Conservation (phyloP, 1,140 invertebrate species). For the Hylaeus anthracinus region DNA sequence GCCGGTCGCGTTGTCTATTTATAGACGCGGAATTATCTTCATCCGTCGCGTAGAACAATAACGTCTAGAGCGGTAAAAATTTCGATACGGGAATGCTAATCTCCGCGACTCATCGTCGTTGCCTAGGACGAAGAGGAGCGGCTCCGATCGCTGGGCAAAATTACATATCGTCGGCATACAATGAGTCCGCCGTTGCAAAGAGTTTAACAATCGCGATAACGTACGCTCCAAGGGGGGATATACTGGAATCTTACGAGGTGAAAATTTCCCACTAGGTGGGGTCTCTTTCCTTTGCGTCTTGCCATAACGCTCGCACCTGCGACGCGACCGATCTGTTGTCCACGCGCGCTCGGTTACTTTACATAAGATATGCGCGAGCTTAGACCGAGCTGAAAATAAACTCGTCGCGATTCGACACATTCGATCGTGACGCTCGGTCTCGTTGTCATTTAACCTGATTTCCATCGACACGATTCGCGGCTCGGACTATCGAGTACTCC, state of each 20-base stretch:
- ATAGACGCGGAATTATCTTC: slow-evolving; percentile 64
- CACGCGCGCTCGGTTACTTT: slow-evolving; percentile 63
- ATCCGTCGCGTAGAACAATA: slow-evolving; percentile 62
- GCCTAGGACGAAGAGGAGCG: slow-evolving; percentile 8
- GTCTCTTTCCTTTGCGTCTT: slow-evolving; percentile 9
- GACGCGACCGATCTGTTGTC: slow-evolving; percentile 52
- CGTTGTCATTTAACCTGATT: slow-evolving; percentile 62
- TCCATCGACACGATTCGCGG: slow-evolving; percentile 48
- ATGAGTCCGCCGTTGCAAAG: neutral
- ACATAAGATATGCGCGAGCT: slow-evolving; percentile 65
- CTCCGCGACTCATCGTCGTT: slow-evolving; percentile 26
- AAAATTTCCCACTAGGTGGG: slow-evolving; percentile 5
- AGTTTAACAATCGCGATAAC: slow-evolving; percentile 12
- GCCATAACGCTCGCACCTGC: slow-evolving; percentile 51
- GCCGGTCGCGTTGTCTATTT: slow-evolving; percentile 51
- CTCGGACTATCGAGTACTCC: neutral
- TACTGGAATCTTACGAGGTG: neutral
- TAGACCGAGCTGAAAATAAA: slow-evolving; percentile 64
- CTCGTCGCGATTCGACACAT: slow-evolving; percentile 62
- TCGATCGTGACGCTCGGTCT: slow-evolving; percentile 50
- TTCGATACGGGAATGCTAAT: slow-evolving; percentile 44
- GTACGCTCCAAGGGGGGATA: neutral
- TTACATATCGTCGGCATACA: slow-evolving; percentile 6
- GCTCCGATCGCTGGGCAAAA: neutral
- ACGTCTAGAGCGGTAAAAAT: slow-evolving; percentile 28